Evolutionary conservation across 2,797 vertebrate genomes (phyloP).

Genomic region (Hypotaenidia okinawae): DNA sequence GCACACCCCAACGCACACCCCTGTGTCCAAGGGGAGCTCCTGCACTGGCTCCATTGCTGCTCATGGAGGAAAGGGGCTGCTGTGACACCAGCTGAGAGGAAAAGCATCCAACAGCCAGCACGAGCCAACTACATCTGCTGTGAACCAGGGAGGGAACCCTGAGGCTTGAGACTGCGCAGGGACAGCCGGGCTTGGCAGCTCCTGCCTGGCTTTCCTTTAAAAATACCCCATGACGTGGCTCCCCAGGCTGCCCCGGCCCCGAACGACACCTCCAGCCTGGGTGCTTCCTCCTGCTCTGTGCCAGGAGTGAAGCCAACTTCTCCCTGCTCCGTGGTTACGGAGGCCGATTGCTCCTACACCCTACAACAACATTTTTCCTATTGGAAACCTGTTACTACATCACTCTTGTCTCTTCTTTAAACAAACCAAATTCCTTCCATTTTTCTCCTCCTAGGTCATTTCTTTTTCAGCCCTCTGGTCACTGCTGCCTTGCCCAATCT

Average conservation of each 20-base stretch:
- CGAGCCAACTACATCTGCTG: background rate
- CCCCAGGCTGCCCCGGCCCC: background rate
- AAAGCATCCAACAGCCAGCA: background rate
- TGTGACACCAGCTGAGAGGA: background rate
- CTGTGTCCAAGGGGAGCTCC: background rate
- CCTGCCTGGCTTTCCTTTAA: background rate
- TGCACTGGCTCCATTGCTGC: fast-evolving
- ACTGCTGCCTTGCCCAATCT: background rate
- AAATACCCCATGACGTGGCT: fast-evolving
- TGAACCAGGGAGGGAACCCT: background rate
- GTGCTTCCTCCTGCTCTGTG: fast-evolving
- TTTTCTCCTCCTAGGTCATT: background rate
- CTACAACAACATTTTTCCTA: background rate
- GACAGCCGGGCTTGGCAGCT: background rate
- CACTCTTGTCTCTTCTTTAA: background rate
- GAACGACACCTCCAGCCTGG: fast-evolving
- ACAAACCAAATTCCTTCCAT: background rate
- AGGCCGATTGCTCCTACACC: fast-evolving
- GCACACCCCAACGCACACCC: background rate
- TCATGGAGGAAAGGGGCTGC: background rate
- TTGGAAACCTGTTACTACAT: background rate
- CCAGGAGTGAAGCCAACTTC: background rate
- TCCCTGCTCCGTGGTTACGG: fast-evolving
- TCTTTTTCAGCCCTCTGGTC: background rate
- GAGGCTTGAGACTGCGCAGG: fast-evolving